Percentiles rank a stretch among this genome's conserved stretches.
phyloP scores from a whole-genome alignment of 2,113 vertebrate genomes.

The Egretta garzetta region DNA sequence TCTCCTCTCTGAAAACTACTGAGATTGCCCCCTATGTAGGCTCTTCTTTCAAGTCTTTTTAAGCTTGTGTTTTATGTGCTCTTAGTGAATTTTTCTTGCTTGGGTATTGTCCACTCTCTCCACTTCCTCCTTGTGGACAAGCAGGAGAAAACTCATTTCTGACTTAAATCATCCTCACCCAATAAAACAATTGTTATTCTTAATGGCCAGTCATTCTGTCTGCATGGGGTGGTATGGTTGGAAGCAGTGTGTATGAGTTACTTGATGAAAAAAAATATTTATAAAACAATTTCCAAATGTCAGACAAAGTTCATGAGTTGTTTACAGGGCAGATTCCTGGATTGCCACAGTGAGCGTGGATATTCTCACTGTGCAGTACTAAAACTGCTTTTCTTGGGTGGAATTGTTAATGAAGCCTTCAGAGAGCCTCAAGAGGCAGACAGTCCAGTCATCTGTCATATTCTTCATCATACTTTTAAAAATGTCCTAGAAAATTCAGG shows the following conservation, averaged over 20 bases:
- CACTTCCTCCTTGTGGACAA: not conserved
- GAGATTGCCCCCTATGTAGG: not conserved
- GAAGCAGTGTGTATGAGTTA: not conserved
- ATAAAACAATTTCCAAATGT: not conserved
- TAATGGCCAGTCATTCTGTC: not conserved
- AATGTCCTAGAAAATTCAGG: not conserved
- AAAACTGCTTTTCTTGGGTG: not conserved
- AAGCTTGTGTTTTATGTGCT: not conserved
- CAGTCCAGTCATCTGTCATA: not conserved
- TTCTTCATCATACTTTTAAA: not conserved
- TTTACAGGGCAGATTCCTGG: not conserved
- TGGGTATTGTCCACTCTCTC: not conserved
- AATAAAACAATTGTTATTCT: not conserved
- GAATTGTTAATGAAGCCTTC: not conserved
- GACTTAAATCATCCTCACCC: not conserved
- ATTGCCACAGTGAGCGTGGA: not conserved
- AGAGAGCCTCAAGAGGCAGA: not conserved
- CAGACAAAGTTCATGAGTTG: not conserved
- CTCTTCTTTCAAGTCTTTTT: not conserved
- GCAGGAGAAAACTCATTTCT: not conserved
- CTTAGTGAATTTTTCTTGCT: not conserved
- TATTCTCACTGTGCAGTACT: not conserved
- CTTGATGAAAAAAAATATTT: not conserved
- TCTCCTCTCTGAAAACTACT: not conserved
- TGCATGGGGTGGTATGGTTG: not conserved